Evolutionary conservation across 1,140 invertebrate species (phyloP).

Genomic region (Aplysia californica): DNA sequence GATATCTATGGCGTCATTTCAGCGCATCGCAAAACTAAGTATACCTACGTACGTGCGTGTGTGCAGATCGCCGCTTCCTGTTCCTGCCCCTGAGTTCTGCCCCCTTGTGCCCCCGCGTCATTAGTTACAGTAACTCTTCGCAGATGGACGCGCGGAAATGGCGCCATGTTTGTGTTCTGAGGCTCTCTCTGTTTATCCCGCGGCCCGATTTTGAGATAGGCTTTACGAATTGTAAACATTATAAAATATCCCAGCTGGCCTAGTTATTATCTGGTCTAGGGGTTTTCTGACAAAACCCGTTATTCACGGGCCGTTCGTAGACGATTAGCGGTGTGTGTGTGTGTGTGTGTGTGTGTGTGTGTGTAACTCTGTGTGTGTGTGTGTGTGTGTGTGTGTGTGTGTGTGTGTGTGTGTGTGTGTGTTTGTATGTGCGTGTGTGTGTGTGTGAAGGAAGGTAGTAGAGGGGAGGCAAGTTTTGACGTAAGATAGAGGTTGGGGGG

Average conservation of each 20-base stretch:
- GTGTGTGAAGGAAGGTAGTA: no score
- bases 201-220: not conserved
- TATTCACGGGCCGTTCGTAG: no score
- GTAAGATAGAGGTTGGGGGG: not conserved
- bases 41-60: not conserved
- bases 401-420: no score
- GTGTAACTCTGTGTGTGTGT: no score
- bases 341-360: no score
- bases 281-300: not conserved
- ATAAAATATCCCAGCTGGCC: conserved; percentile 10
- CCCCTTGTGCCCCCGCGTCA: conserved; percentile 6
- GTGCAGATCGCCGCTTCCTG: not conserved
- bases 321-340: no score
- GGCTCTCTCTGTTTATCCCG: not conserved
- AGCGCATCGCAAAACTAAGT: no score
- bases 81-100: not conserved
- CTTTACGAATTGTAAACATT: conserved; percentile 15
- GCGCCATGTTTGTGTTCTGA: conserved; percentile 7
- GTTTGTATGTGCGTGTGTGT: no score
- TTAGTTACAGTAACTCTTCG: conserved; percentile 1
- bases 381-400: no score
- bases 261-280: not conserved
- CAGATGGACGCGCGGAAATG: conserved; percentile 11
- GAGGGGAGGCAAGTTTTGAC: no score
- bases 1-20: no score